phyloP scores from a whole-genome alignment of 2,113 vertebrate species.

The Tragelaphus imberbis region DNA sequence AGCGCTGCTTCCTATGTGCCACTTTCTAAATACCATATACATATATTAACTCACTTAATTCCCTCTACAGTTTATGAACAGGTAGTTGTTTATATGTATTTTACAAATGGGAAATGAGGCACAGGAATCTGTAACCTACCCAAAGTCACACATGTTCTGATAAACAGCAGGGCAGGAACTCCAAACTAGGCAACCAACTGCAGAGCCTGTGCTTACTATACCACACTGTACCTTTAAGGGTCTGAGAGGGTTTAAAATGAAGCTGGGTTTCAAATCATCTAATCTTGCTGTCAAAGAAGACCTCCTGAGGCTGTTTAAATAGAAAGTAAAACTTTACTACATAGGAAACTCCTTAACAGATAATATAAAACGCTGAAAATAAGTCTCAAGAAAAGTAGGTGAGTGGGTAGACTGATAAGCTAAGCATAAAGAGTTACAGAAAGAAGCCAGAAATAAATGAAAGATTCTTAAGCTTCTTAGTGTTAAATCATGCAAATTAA shows the following conservation, averaged over 20 bases:
- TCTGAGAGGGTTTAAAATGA: neutral
- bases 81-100: neutral
- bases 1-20: neutral
- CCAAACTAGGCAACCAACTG: neutral
- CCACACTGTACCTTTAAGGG: neutral
- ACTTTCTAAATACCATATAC: neutral
- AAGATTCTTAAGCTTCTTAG: neutral
- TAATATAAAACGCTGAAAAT: neutral
- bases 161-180: neutral
- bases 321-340: neutral
- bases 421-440: neutral
- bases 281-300: neutral
- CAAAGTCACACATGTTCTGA: neutral
- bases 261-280: neutral
- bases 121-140: neutral
- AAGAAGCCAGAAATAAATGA: neutral
- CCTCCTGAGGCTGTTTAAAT: neutral
- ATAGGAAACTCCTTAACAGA: neutral
- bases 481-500: neutral
- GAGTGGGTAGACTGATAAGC: neutral
- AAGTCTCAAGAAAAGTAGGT: neutral
- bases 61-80: neutral
- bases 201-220: neutral
- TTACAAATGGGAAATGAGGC: neutral
- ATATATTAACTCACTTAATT: neutral